Percentiles rank a stretch among this genome's conserved stretches.
phyloP scores from a whole-genome alignment of 1,140 invertebrate genomes.

The Ylistrum balloti region DNA sequence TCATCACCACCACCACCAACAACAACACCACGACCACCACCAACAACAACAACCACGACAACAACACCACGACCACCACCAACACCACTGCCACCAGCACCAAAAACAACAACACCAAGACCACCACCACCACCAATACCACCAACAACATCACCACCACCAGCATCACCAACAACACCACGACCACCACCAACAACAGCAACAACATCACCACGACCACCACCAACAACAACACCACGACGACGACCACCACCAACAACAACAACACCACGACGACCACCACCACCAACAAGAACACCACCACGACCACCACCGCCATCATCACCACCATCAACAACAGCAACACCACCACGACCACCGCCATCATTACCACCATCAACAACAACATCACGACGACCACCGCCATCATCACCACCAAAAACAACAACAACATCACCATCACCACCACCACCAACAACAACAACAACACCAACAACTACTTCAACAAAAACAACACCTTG shows the following conservation, averaged over 20 bases:
- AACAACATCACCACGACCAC: not conserved
- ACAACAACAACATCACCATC: not conserved
- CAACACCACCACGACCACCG: not conserved
- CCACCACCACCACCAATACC: too few relatives aligned
- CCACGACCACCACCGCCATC: not conserved
- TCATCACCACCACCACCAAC: too few relatives aligned
- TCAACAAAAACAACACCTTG: not conserved
- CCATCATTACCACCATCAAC: not conserved
- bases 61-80: not conserved
- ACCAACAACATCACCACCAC: too few relatives aligned
- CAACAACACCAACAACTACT: not conserved
- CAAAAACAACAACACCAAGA: too few relatives aligned
- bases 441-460: not conserved
- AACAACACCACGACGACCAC: too few relatives aligned
- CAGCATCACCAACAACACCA: too few relatives aligned
- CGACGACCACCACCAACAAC: too few relatives aligned
- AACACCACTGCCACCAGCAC: not conserved
- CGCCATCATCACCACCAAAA: not conserved
- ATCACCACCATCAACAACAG: not conserved
- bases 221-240: too few relatives aligned
- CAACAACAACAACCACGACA: too few relatives aligned
- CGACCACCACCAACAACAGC: not conserved
- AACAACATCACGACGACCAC: not conserved
- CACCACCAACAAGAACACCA: too few relatives aligned
- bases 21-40: too few relatives aligned